phyloP scores from a whole-genome alignment of 1,140 invertebrate species.

The Cydia pomonella region DNA sequence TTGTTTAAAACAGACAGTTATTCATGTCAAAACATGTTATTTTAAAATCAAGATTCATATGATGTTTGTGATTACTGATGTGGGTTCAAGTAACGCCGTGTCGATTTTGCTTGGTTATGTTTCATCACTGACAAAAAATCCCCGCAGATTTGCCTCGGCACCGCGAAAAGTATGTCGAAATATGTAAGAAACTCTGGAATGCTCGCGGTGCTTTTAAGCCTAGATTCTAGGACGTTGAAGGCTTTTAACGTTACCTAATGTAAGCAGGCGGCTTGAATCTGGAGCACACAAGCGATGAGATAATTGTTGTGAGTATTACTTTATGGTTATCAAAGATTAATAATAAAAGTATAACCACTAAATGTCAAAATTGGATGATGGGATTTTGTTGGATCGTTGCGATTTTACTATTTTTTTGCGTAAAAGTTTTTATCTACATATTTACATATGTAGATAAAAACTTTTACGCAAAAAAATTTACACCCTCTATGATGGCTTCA shows the following conservation, averaged over 20 bases:
- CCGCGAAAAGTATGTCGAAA: slow-evolving; percentile 13
- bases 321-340: not conserved
- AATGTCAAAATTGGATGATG: too few relatives aligned
- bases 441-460: too few relatives aligned
- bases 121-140: not conserved
- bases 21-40: too few relatives aligned
- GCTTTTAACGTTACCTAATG: slow-evolving; percentile 30
- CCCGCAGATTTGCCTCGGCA: slow-evolving; percentile 1
- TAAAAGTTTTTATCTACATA: too few relatives aligned
- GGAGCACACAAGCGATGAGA: not conserved
- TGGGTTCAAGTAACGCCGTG: too few relatives aligned
- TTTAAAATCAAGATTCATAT: too few relatives aligned
- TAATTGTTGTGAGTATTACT: not conserved
- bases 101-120: too few relatives aligned
- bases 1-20: not conserved
- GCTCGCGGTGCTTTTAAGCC: slow-evolving; percentile 14
- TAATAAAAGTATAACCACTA: not conserved
- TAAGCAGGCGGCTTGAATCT: slow-evolving; percentile 16
- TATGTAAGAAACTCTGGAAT: slow-evolving; percentile 30
- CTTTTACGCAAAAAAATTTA: too few relatives aligned
- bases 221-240: slow-evolving; percentile 14
- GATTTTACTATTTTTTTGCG: too few relatives aligned
- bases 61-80: too few relatives aligned
- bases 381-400: too few relatives aligned
- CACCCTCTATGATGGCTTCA: too few relatives aligned